Evolutionary conservation across 2,888 invertebrate genomes (phyloP).

Genomic region (Macaria liturata): DNA sequence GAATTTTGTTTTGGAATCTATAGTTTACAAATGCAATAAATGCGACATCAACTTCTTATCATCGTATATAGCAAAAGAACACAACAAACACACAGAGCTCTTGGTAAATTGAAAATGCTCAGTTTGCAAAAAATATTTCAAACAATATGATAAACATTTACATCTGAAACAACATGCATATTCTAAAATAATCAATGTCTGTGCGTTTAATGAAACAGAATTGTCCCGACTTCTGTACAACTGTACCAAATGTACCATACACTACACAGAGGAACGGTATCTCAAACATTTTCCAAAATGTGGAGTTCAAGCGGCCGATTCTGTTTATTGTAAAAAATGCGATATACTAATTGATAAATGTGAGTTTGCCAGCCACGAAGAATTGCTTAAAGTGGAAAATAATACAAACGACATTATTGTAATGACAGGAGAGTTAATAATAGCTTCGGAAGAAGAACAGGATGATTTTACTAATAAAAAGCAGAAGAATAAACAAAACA

Average conservation of each 20-base stretch:
- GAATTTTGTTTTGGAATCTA: constrained; percentile 45
- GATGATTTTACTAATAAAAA: background rate
- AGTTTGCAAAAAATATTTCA: constrained; percentile 53
- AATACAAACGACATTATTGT: constrained; percentile 42
- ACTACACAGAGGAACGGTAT: constrained; percentile 55
- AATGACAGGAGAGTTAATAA: constrained; percentile 39
- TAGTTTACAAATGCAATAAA: constrained; percentile 58
- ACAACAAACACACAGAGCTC: constrained; percentile 52
- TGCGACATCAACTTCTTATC: constrained; percentile 63
- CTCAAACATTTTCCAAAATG: constrained; percentile 50
- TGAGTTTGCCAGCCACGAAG: constrained; percentile 36
- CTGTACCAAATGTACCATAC: constrained; percentile 58
- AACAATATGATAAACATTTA: constrained; percentile 50
- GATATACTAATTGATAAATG: constrained; percentile 53
- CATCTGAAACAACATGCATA: constrained; percentile 59
- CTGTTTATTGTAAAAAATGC: constrained; percentile 56
- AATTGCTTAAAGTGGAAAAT: constrained; percentile 37
- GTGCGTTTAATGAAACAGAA: constrained; percentile 42
- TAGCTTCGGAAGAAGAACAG: constrained; percentile 11
- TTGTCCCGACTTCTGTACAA: constrained; percentile 49
- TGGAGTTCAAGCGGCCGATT: constrained; percentile 39
- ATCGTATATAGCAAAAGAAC: constrained; percentile 48
- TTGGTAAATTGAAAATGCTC: constrained; percentile 60
- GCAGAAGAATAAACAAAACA: constrained; percentile 23
- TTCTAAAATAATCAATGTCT: constrained; percentile 45